Conservation (phyloP, 2,113 vertebrate genomes). For the Meriones unguiculatus region DNA sequence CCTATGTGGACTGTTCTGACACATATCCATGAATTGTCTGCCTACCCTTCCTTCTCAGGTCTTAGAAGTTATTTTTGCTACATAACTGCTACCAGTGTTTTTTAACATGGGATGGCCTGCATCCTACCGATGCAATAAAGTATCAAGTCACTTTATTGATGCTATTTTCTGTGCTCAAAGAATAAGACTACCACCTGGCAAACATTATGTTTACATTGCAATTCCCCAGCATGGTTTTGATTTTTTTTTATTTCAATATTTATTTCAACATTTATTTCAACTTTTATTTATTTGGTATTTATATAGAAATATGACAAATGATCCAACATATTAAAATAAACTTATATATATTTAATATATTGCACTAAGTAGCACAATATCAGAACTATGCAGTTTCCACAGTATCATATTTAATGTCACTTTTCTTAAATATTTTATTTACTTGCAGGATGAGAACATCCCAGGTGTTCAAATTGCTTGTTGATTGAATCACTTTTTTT, state of each 20-base stretch:
- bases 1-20: background rate
- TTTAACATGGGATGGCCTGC: background rate
- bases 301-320: background rate
- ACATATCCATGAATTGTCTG: background rate
- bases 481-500: background rate
- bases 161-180: background rate
- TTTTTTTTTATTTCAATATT: too few relatives aligned
- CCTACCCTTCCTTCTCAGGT: background rate
- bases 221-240: background rate
- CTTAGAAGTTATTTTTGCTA: background rate
- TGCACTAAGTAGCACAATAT: background rate
- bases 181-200: background rate
- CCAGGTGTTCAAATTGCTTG: background rate
- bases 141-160: background rate
- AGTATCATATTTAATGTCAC: background rate
- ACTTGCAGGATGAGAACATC: background rate
- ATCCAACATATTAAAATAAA: background rate
- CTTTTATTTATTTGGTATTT: background rate
- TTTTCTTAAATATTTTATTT: background rate
- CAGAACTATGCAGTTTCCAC: background rate
- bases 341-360: background rate
- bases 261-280: background rate
- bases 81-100: background rate
- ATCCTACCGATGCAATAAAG: background rate
- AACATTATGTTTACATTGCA: background rate